Evolutionary conservation across 2,888 invertebrate species (phyloP).

Genomic region (Seira ritae): DNA sequence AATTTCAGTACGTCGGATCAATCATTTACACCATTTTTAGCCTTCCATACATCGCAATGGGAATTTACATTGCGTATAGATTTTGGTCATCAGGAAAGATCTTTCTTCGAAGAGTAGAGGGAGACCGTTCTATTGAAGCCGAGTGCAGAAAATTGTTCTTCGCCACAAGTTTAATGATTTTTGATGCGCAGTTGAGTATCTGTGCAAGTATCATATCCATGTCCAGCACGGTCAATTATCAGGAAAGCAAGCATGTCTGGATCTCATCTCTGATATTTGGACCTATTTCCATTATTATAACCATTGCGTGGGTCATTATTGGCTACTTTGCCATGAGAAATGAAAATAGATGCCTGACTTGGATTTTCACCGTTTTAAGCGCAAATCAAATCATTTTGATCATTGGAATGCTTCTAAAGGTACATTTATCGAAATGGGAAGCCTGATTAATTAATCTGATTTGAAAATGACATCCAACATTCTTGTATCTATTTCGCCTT

Average conservation of each 20-base stretch:
- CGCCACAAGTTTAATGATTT: slow-evolving; percentile 62
- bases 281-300: slow-evolving; percentile 57
- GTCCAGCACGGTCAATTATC: slow-evolving; percentile 59
- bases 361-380: slow-evolving; percentile 62
- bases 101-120: slow-evolving; percentile 61
- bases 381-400: slow-evolving; percentile 60
- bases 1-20: slow-evolving; percentile 58
- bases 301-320: slow-evolving; percentile 54
- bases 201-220: slow-evolving; percentile 66
- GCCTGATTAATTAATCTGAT: background rate
- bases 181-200: slow-evolving; percentile 65
- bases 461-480: background rate
- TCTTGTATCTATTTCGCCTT: background rate
- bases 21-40: slow-evolving; percentile 62
- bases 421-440: slow-evolving; percentile 14
- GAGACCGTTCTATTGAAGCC: slow-evolving; percentile 50
- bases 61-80: slow-evolving; percentile 60
- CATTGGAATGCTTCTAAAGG: slow-evolving; percentile 64
- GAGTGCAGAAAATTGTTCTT: slow-evolving; percentile 65
- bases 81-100: slow-evolving; percentile 65
- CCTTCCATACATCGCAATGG: slow-evolving; percentile 61
- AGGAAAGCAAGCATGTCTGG: slow-evolving; percentile 53
- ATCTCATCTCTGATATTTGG: slow-evolving; percentile 61
- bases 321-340: slow-evolving; percentile 67
- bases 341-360: slow-evolving; percentile 59